Base-by-base conservation (phyloP, 2,797 vertebrate genomes). In the Mastacembelus armatus region DNA sequence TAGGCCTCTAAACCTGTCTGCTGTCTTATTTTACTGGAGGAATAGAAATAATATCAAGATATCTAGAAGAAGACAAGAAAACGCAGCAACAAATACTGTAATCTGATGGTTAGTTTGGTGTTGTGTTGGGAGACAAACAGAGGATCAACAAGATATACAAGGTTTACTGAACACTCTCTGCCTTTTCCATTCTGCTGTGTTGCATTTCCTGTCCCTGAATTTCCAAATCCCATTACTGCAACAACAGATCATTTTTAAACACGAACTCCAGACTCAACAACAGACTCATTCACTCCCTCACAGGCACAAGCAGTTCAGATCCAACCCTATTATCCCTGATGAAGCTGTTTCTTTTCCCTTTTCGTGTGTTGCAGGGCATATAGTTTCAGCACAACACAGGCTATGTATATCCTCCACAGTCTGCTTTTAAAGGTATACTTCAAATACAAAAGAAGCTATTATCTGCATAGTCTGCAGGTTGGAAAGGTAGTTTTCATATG, bases 181-280 rank as follows among this genome's bases (percentile, higher is more conserved):
- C 43, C 15, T 54, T 33, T 19, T n/a, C n/a, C 15, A 27, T 5
- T 10, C 4, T 0, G 3, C 32, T 47, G 10, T 10, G 26, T 38
- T 65, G 7, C 22, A 55, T 69, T 74, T 77, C 32, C 59, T 33
- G 48, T 5, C 21, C 1, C 29, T 52, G 38, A 64, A n/a, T 61
- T 48, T 60, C 18, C 14, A 63, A 75, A 65, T 52, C 58, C 24
- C 35, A 66, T 66, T 66, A 66, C 43, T 48, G 55, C 47, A 21
- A 39, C 52, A 61, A 27, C 54, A 52, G 40, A 68, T 68, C 10
- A 36, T 74, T 52, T 66, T 48, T 26, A 66, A 36, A 16, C 36
- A 29, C 29, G 50, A 39, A 38, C 54, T 66, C 42, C 63, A 68
- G 61, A 57, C 64, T 50, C 62, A 56, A 58, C 66, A 64, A 18